These are phyloP conservation scores for Zosterops pallidus DNA, from an alignment of 2,113 vertebrate species.

Conservation along the genomic window DNA sequence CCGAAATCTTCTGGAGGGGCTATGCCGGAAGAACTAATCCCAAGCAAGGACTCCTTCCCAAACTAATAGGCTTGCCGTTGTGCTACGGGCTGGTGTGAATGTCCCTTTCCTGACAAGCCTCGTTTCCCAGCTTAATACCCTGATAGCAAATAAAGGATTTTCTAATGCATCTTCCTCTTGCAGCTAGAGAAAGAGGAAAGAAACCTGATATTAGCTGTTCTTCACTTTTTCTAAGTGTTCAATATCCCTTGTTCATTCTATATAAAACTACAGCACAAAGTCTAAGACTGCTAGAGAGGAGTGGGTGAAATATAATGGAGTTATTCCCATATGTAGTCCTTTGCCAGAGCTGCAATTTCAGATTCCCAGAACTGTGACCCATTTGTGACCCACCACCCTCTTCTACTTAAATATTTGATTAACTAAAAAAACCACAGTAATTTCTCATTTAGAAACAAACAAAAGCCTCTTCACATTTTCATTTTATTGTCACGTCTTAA, in stretches of 20 bases:
- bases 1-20: background rate
- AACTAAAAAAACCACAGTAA: background rate
- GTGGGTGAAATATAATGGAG: rapidly evolving
- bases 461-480: background rate
- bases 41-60: background rate
- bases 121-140: background rate
- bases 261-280: background rate
- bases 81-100: background rate
- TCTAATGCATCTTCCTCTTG: background rate
- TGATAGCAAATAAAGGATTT: background rate
- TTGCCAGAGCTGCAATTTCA: background rate
- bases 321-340: background rate
- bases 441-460: background rate
- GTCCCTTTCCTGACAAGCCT: background rate
- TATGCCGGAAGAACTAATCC: background rate
- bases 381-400: background rate
- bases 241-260: background rate
- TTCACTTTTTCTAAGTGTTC: background rate
- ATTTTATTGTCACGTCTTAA: background rate
- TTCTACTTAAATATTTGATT: background rate
- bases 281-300: background rate
- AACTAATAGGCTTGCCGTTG: background rate
- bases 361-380: background rate
- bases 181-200: background rate
- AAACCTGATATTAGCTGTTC: background rate